These are phyloP conservation scores for Pholis gunnellus DNA, from an alignment of 2,113 vertebrate genomes.

Conservation along the genomic window DNA sequence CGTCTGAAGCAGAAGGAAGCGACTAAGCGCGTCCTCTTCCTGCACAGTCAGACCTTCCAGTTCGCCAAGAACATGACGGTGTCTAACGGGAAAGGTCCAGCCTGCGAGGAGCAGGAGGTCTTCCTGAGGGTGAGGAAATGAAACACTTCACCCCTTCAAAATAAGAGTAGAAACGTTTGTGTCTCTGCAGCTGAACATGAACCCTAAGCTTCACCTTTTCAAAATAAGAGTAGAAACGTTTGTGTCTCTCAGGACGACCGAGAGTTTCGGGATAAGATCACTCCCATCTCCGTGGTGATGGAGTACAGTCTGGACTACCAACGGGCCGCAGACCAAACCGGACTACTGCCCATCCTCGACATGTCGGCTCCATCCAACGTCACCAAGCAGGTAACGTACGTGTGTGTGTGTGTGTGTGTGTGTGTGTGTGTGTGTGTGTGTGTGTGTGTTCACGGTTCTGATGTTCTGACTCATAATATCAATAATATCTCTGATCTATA, in stretches of 20 bases:
- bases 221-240: not conserved
- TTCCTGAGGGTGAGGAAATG: conserved; percentile 88
- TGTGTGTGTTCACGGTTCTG: not conserved
- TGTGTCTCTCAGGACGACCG: conserved; percentile 88
- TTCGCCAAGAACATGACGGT: conserved; percentile 92
- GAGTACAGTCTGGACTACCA: conserved; percentile 92
- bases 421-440: too few species aligned
- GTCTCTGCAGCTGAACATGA: not conserved
- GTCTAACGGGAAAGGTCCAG: conserved; percentile 78
- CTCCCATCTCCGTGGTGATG: conserved; percentile 95
- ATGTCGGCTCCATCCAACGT: conserved; percentile 89
- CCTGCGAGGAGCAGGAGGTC: conserved; percentile 91
- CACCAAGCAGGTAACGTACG: conserved; percentile 91
- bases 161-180: not conserved
- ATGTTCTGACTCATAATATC: not conserved
- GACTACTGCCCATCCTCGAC: conserved; percentile 92
- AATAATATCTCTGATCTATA: too few species aligned
- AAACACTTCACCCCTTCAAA: not conserved
- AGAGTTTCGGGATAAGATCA: conserved; percentile 97
- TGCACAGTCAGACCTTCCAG: conserved; percentile 84
- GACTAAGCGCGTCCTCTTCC: conserved; percentile 92
- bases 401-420: not conserved
- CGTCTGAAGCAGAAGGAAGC: conserved; percentile 96
- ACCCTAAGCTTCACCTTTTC: not conserved
- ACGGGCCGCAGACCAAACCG: conserved; percentile 86